Percentiles rank a stretch among this genome's conserved stretches.
These are phyloP conservation scores for Cuniculus paca DNA, from an alignment of 2,797 vertebrate species.

Conservation along the genomic window DNA sequence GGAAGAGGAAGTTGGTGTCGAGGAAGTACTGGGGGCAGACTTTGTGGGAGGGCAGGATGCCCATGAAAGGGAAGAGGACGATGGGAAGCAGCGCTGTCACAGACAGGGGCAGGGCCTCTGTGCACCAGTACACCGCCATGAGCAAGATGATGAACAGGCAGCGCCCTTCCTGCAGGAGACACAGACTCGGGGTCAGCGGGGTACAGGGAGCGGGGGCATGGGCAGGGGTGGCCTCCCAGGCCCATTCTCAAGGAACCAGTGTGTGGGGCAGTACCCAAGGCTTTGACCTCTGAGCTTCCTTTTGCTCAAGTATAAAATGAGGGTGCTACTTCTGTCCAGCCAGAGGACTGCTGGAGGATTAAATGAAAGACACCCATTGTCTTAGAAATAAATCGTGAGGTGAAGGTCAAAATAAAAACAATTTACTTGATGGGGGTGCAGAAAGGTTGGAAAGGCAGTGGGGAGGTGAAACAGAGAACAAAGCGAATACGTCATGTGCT, in stretches of 20 bases:
- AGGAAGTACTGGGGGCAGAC: constrained; percentile 98
- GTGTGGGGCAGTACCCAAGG: not conserved
- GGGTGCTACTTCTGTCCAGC: not conserved
- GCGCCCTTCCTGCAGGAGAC: constrained; percentile 94
- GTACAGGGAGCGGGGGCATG: fast-evolving
- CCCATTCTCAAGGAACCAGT: not conserved
- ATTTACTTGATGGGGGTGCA: not conserved
- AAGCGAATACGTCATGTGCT: not conserved
- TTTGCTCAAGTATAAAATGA: not conserved
- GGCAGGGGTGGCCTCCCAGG: fast-evolving
- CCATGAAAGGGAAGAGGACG: constrained; percentile 96
- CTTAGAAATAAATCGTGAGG: not conserved
- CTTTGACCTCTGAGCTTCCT: not conserved
- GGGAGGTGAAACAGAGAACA: constrained; percentile 3
- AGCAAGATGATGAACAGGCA: constrained; percentile 96
- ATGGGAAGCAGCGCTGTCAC: constrained; percentile 97
- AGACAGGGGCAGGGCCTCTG: constrained; percentile 96
- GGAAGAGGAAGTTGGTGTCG: constrained; percentile 98
- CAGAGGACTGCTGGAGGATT: not conserved
- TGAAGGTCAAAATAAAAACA: not conserved
- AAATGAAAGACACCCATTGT: not conserved
- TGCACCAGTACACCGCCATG: constrained; percentile 98
- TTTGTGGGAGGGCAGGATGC: constrained; percentile 94
- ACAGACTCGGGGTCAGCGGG: not conserved
- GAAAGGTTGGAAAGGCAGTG: constrained; percentile 18